These are phyloP conservation scores for Spicauda simplicius DNA, from an alignment of 2,888 invertebrate genomes.

Conservation along the genomic window DNA sequence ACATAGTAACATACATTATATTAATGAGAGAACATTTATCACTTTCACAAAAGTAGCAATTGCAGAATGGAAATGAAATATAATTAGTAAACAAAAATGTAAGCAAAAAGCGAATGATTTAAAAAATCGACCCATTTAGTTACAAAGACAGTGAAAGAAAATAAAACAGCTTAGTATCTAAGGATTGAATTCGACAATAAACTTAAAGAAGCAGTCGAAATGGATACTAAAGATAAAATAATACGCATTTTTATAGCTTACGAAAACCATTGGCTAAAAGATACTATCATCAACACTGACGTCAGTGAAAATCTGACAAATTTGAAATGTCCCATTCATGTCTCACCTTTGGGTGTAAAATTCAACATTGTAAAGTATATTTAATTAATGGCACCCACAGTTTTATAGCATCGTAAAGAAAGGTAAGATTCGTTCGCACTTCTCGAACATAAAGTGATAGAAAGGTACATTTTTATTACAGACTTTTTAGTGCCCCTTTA, in stretches of 20 bases:
- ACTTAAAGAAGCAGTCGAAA: neutral
- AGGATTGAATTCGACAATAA: neutral
- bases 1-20: no score
- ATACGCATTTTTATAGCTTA: neutral
- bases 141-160: neutral
- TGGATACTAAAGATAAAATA: neutral
- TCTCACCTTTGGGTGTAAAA: conserved; percentile 24
- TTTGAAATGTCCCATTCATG: conserved; percentile 19
- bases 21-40: neutral
- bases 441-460: conserved; percentile 12
- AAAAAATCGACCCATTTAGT: conserved; percentile 26
- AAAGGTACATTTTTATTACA: conserved; percentile 16
- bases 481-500: conserved; percentile 10
- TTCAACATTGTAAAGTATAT: conserved; percentile 37
- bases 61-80: neutral
- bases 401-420: conserved; percentile 37
- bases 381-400: conserved; percentile 36
- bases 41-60: neutral
- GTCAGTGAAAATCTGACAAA: neutral
- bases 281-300: neutral
- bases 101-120: conserved; percentile 23
- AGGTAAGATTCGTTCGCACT: conserved; percentile 17
- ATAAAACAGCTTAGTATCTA: neutral
- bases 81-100: conserved; percentile 1
- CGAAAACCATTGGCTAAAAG: neutral